Conservation (phyloP, 35 echinoderm and acorn worm species). For the Lytechinus pictus region DNA sequence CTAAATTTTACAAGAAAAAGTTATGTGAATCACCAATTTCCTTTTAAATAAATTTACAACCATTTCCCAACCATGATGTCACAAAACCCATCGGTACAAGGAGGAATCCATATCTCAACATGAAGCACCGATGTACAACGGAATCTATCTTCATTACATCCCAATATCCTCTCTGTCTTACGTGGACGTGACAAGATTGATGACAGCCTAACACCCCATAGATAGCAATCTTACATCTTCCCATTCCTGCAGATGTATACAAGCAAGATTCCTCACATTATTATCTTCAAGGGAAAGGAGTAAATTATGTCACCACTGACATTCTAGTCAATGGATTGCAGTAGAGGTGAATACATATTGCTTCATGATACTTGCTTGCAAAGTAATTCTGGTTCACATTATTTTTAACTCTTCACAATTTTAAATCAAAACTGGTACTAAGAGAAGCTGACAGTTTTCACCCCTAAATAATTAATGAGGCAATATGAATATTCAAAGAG, state of each 20-base stretch:
- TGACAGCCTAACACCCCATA: background rate
- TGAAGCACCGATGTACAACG: background rate
- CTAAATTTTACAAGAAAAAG: background rate
- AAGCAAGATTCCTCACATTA: background rate
- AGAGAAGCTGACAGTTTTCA: no score
- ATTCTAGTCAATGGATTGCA: no score
- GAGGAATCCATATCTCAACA: background rate
- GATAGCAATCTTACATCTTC: background rate
- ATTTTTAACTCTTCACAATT: no score
- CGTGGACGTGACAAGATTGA: background rate
- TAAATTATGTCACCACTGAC: background rate
- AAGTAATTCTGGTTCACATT: no score
- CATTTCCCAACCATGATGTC: background rate
- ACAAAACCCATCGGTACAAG: background rate
- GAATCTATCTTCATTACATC: constrained; percentile 4
- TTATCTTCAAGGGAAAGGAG: background rate
- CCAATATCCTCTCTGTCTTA: background rate
- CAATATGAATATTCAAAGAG: no score
- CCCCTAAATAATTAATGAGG: no score
- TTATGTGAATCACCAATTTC: background rate
- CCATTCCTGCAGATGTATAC: background rate
- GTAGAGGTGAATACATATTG: no score
- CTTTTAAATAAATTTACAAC: background rate
- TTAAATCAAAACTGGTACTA: no score
- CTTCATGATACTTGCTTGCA: no score